Evolutionary conservation across 1,140 invertebrate genomes (phyloP), one percentile per base, ranked within the genome.

Genomic region (Diorhabda carinulata): DNA sequence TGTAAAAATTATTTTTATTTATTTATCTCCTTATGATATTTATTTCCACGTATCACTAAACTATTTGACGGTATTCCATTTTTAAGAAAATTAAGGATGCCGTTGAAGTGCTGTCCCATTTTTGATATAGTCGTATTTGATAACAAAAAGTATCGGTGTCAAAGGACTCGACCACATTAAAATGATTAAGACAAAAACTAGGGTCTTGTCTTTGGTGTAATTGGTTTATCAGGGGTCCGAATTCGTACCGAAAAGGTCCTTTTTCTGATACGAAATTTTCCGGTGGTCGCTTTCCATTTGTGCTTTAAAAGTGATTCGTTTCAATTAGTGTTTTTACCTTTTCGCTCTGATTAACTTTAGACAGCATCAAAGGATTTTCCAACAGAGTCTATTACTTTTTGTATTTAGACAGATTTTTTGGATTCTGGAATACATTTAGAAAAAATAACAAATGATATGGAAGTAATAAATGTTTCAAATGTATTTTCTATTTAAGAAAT

Each of bases 151-250:
- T 52, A n/a, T 52, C 47, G 6, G n/a, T 4, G 47, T 52, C 47
- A 52, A 52, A 52, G 47, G n/a, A 52, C 6, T n/a, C 6, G n/a
- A n/a, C 47, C 47, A 73, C 73, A 69, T 67, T 65, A 66, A 68
- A 64, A 73, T 72, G 73, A 75, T 75, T 75, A 70, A 70, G 67
- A 75, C 72, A 73, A 75, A 75, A 72, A 71, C 70, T 52, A 61
- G 67, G 69, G 60, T n/a, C 60, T 6, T 72, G 72, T 75, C 72
- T 75, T 75, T 75, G 68, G 69, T 75, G 73, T 75, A 75, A 75
- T 73, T 75, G 72, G 68, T 75, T 73, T 73, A 61, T n/a, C 42
- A 61, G 25, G 59, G 59, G 59, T 41, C 59, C 44, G 8, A 7
- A 63, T 10, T 45, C 43, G 61, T 44, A 42, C 5, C 3, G 9